Conservation (phyloP, 2,113 vertebrate species). For the Spea multiplicata region DNA sequence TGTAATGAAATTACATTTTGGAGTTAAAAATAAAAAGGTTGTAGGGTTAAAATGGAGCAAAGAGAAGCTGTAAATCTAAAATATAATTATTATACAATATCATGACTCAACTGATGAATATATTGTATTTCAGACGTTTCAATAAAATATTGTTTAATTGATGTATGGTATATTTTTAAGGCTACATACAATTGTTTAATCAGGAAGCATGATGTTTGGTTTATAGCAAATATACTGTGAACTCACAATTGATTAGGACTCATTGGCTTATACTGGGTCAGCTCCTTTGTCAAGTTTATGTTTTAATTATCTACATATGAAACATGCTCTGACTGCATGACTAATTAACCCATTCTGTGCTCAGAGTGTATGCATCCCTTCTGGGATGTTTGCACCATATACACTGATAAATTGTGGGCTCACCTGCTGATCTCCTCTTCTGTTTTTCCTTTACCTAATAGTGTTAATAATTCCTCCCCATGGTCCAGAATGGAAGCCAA, state of each 20-base stretch:
- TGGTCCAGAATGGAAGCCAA: slow-evolving; percentile 21
- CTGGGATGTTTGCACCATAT: background rate
- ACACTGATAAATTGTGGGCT: background rate
- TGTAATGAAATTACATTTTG: too few species aligned
- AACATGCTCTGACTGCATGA: slow-evolving; percentile 24
- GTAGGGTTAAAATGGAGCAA: too few species aligned
- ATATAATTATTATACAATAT: too few species aligned
- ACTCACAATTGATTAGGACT: slow-evolving; percentile 35
- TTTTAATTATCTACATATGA: slow-evolving; percentile 42
- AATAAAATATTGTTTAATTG: too few species aligned
- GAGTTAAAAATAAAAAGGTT: too few species aligned
- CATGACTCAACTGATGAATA: too few species aligned
- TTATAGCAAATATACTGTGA: background rate
- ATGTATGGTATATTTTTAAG: too few species aligned
- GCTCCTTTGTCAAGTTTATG: slow-evolving; percentile 41
- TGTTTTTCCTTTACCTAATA: slow-evolving; percentile 19
- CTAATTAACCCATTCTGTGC: slow-evolving; percentile 28
- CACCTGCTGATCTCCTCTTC: slow-evolving; percentile 35
- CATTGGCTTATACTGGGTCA: slow-evolving; percentile 35
- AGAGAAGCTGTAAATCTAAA: too few species aligned
- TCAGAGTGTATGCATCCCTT: background rate
- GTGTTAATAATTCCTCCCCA: slow-evolving; percentile 37
- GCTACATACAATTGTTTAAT: too few species aligned
- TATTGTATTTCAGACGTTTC: too few species aligned
- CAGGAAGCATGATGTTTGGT: background rate